phyloP scores from a whole-genome alignment of 2,113 vertebrate species.

The Turdus rufiventris region DNA sequence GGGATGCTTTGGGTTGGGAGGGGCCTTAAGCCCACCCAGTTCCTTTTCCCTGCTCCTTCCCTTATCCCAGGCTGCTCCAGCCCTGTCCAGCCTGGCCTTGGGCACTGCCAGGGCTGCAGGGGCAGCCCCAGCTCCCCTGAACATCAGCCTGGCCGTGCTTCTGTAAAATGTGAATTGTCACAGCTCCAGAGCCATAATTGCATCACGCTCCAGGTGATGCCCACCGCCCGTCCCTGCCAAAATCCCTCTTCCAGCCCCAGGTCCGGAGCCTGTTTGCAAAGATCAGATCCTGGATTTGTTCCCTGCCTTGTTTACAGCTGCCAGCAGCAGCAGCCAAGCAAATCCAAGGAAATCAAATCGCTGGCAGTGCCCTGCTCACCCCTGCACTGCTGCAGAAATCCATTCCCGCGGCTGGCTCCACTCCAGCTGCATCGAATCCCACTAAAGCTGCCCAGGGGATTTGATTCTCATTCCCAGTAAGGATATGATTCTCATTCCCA shows the following conservation, averaged over 20 bases:
- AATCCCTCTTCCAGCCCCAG: neutral
- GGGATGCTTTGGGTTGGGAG: neutral
- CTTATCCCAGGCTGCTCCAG: no score
- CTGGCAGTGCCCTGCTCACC: neutral
- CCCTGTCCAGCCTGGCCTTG: neutral
- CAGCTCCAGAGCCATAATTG: neutral
- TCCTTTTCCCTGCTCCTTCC: neutral
- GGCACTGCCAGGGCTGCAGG: neutral
- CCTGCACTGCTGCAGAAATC: neutral
- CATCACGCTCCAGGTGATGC: neutral
- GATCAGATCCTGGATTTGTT: neutral
- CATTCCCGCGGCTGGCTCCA: neutral
- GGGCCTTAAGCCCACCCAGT: neutral
- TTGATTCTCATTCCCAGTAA: fast-evolving
- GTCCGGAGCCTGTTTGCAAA: neutral
- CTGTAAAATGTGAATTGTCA: neutral
- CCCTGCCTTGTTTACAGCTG: neutral
- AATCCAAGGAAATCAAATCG: neutral
- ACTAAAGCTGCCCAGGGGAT: neutral
- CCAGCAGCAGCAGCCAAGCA: neutral
- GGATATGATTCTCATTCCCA: neutral
- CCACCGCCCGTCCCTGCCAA: neutral
- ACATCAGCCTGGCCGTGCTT: neutral
- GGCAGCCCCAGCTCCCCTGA: neutral
- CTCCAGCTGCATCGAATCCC: neutral